Percentiles rank a stretch among this genome's conserved stretches.
These are phyloP conservation scores for Leucoma salicis DNA, from an alignment of 2,888 invertebrate genomes.

Conservation along the genomic window DNA sequence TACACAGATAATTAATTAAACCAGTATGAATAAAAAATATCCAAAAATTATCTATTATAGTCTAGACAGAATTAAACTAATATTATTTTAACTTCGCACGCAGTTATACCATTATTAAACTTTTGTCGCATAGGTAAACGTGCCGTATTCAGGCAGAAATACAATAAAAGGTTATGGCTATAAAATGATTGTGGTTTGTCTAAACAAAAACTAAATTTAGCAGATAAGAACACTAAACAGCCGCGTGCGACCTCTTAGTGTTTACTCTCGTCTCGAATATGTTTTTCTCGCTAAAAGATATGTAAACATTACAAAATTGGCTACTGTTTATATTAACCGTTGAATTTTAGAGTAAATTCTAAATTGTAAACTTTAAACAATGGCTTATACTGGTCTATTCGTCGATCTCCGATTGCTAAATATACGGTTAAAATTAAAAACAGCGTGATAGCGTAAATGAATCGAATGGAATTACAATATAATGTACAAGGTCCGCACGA, in stretches of 20 bases:
- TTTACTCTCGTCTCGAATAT: constrained; percentile 39
- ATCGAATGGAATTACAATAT: no score
- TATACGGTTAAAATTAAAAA: no score
- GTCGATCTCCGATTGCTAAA: no score
- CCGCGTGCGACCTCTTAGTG: constrained; percentile 19
- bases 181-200: constrained; percentile 16
- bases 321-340: constrained; percentile 24
- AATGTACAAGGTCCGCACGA: no score
- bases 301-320: constrained; percentile 38
- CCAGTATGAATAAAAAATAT: constrained; percentile 10
- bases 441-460: no score
- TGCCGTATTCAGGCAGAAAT: background rate
- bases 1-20: background rate
- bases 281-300: constrained; percentile 39
- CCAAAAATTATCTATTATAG: constrained; percentile 32
- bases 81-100: no score
- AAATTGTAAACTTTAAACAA: no score
- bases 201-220: constrained; percentile 27
- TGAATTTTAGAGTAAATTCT: no score
- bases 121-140: no score
- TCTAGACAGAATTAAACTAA: constrained; percentile 5
- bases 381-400: no score
- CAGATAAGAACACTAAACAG: constrained; percentile 18
- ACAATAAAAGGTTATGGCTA: constrained; percentile 13
- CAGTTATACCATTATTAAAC: no score